Conservation (phyloP, 1,140 invertebrate genomes). For the Tetramorium alpestre region DNA sequence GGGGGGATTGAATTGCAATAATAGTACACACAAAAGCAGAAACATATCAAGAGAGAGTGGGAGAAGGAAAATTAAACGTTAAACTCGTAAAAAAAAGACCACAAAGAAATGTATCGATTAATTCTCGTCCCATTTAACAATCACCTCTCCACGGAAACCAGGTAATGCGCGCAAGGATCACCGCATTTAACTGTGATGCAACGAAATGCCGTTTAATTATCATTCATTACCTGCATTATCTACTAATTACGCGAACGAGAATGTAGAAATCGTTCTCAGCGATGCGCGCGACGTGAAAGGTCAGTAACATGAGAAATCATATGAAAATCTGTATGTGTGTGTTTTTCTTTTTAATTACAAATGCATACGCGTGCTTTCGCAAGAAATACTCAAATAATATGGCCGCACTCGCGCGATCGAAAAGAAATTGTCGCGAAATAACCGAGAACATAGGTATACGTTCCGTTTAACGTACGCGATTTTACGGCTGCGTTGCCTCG, state of each 20-base stretch:
- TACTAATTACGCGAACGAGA: slow-evolving; percentile 48
- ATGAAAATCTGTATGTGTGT: not conserved
- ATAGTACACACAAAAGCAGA: not conserved
- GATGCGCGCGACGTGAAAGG: not conserved
- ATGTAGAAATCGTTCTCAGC: slow-evolving; percentile 42
- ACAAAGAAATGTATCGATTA: slow-evolving; percentile 35
- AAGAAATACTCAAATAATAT: slow-evolving; percentile 24
- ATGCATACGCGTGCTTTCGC: not conserved
- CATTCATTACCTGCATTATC: slow-evolving; percentile 52
- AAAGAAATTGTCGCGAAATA: slow-evolving; percentile 28
- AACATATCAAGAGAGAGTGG: too few species aligned
- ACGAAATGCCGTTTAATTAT: slow-evolving; percentile 64
- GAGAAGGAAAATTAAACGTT: not conserved
- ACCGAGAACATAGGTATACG: not conserved
- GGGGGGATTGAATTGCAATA: not conserved
- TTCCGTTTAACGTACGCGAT: slow-evolving; percentile 32
- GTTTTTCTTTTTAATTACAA: not conserved
- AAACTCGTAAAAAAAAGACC: slow-evolving; percentile 14
- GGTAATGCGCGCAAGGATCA: slow-evolving; percentile 49
- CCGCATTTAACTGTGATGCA: slow-evolving; percentile 61
- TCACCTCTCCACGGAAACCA: slow-evolving; percentile 35
- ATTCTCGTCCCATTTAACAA: slow-evolving; percentile 26
- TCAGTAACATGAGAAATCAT: not conserved
- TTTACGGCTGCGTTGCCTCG: slow-evolving; percentile 3
- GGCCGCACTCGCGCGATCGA: too few species aligned